Evolutionary conservation across 2,797 vertebrate species (phyloP).

Genomic region (Xiphophorus birchmanni): DNA sequence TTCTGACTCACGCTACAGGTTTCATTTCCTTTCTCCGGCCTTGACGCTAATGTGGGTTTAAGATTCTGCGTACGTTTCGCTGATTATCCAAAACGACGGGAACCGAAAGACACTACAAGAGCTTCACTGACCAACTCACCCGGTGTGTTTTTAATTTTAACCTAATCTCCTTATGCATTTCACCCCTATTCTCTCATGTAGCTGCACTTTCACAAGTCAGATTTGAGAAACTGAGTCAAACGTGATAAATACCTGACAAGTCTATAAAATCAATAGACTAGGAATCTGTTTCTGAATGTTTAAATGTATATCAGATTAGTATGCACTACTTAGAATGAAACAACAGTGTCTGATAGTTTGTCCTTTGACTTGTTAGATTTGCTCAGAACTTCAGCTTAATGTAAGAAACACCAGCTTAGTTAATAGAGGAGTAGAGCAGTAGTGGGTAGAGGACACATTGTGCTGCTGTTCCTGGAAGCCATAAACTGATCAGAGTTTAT

Average conservation of each 20-base stretch:
- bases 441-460: slow-evolving; percentile 6
- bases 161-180: slow-evolving; percentile 57
- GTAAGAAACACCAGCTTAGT: slow-evolving; percentile 55
- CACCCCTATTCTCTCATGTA: slow-evolving; percentile 18
- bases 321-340: slow-evolving; percentile 37
- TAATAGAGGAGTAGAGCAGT: slow-evolving; percentile 4
- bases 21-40: slow-evolving; percentile 34
- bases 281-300: slow-evolving; percentile 21
- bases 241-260: slow-evolving; percentile 10
- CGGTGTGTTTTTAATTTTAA: slow-evolving; percentile 27
- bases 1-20: slow-evolving; percentile 42
- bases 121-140: slow-evolving; percentile 29
- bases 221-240: not conserved
- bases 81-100: not conserved
- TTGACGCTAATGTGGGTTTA: not conserved
- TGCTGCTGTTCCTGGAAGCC: slow-evolving; percentile 27
- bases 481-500: slow-evolving; percentile 20
- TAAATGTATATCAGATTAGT: slow-evolving; percentile 27
- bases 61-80: not conserved
- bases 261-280: slow-evolving; percentile 7
- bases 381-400: slow-evolving; percentile 34
- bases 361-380: slow-evolving; percentile 31
- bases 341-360: slow-evolving; percentile 37
- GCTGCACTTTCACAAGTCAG: slow-evolving; percentile 24
- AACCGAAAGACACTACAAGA: slow-evolving; percentile 7